These are phyloP conservation scores for Pseudonaja textilis DNA, from an alignment of 2,113 vertebrate genomes.

Conservation along the genomic window DNA sequence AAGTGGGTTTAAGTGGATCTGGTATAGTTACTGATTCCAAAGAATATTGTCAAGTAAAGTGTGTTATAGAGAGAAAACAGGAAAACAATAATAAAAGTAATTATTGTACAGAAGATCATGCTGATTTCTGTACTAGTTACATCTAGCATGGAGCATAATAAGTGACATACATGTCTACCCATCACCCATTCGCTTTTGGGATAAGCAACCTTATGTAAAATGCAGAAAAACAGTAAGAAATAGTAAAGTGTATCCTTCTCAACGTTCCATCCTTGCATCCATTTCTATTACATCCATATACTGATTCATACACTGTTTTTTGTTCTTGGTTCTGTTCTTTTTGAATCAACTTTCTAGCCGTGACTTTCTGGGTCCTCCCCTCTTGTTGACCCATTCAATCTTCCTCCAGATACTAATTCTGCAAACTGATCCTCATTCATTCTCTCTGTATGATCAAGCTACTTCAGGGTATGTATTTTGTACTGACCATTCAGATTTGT, in stretches of 20 bases:
- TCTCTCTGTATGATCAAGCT: background rate
- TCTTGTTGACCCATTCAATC: background rate
- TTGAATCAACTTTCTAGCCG: background rate
- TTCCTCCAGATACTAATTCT: background rate
- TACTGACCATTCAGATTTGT: background rate
- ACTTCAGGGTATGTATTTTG: background rate
- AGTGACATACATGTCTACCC: background rate
- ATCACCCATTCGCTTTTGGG: background rate
- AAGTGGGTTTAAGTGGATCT: background rate
- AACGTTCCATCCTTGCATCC: background rate
- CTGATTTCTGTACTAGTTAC: background rate
- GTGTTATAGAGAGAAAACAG: background rate
- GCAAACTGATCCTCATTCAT: background rate
- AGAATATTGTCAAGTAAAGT: background rate
- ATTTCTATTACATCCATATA: background rate
- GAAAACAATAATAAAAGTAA: background rate
- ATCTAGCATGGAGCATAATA: background rate
- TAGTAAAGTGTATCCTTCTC: background rate
- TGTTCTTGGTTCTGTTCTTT: background rate
- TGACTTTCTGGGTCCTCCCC: background rate
- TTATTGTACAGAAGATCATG: background rate
- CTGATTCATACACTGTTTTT: background rate
- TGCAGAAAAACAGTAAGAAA: background rate
- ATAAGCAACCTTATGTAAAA: background rate
- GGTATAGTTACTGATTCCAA: background rate